A percentile compares a stretch with the other conserved stretches of the same genome.
Conservation (phyloP, 2,113 vertebrate genomes). For the Aegotheles bennettii region DNA sequence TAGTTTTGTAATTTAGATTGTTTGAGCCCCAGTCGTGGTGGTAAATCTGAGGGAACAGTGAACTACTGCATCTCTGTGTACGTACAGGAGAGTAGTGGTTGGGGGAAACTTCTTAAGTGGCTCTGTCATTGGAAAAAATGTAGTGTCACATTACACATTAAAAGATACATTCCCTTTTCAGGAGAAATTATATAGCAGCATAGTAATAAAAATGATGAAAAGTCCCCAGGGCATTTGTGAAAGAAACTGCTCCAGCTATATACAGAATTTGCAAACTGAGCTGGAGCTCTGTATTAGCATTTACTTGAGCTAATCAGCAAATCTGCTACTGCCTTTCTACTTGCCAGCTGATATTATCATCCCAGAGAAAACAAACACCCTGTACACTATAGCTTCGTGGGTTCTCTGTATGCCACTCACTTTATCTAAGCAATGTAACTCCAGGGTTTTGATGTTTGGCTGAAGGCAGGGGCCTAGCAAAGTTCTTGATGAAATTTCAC, state of each 20-base stretch:
- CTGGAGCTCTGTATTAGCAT: not conserved
- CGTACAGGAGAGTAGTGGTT: not conserved
- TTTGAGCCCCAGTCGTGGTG: not conserved
- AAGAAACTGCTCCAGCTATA: not conserved
- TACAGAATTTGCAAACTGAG: not conserved
- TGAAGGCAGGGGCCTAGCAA: not conserved
- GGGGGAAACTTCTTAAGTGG: not conserved
- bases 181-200: not conserved
- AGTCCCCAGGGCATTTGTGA: not conserved
- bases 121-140: not conserved
- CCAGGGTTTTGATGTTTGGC: not conserved
- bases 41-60: not conserved
- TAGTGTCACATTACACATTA: not conserved
- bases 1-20: not conserved
- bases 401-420: not conserved
- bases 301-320: constrained; percentile 8
- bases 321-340: not conserved
- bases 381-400: not conserved
- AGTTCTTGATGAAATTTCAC: not conserved
- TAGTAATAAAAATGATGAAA: constrained; percentile 4
- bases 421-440: not conserved
- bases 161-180: not conserved
- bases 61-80: not conserved
- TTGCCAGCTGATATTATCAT: not conserved
- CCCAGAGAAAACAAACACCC: not conserved